Evolutionary conservation across 2,797 vertebrate species (phyloP).

Genomic region (Trachops cirrhosus): DNA sequence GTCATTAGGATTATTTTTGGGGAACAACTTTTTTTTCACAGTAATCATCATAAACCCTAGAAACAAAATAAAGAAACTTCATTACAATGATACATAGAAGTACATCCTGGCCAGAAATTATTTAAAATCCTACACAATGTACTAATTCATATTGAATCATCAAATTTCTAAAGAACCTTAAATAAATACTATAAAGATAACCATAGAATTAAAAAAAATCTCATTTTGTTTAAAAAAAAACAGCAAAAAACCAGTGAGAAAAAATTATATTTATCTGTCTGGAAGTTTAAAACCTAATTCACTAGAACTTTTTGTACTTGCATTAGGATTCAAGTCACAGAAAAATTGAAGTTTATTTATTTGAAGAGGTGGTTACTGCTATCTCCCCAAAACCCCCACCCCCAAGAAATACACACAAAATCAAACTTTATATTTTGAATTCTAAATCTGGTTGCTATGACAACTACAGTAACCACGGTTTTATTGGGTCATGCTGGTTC

Average conservation of each 20-base stretch:
- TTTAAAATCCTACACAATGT: neutral
- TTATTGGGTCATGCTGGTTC: neutral
- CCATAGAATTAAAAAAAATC: neutral
- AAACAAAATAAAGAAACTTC: conserved; percentile 1
- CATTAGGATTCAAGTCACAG: neutral
- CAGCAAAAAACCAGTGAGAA: neutral
- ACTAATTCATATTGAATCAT: neutral
- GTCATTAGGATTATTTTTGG: neutral
- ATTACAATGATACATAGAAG: neutral
- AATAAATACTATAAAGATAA: neutral
- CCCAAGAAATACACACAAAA: neutral
- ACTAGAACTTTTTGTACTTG: neutral
- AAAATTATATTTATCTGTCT: neutral
- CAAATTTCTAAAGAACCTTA: neutral
- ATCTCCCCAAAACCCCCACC: neutral
- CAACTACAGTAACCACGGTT: neutral
- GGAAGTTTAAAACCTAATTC: neutral
- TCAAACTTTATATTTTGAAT: conserved; percentile 33
- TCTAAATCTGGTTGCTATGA: conserved; percentile 35
- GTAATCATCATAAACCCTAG: neutral
- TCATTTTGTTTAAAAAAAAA: neutral
- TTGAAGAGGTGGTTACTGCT: neutral
- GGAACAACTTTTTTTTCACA: neutral
- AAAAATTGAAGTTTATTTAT: neutral
- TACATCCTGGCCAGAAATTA: neutral